Conservation (phyloP, 2,888 invertebrate species). For the Atherix ibis region DNA sequence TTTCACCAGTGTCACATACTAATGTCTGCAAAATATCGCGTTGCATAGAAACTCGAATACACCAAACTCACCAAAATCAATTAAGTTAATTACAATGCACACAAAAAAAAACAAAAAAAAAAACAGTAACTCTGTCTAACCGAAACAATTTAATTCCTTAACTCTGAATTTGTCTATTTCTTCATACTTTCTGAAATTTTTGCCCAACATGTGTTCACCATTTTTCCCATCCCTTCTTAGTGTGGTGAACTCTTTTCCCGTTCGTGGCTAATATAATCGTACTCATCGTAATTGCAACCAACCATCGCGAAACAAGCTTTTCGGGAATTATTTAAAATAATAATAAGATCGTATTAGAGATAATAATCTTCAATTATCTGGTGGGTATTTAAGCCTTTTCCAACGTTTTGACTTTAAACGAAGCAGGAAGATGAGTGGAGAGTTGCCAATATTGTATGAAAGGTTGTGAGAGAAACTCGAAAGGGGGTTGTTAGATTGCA, state of each 20-base stretch:
- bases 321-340: conserved; percentile 11
- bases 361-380: conserved; percentile 13
- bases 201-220: too few relatives aligned
- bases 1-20: too few relatives aligned
- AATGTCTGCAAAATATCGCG: too few relatives aligned
- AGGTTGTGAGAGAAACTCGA: conserved; percentile 3
- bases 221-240: conserved; percentile 5
- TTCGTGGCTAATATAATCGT: too few relatives aligned
- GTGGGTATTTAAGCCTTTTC: conserved; percentile 8
- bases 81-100: conserved; percentile 12
- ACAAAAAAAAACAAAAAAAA: too few relatives aligned
- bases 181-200: too few relatives aligned
- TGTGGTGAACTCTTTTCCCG: conserved; percentile 5
- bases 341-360: conserved; percentile 11
- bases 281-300: too few relatives aligned
- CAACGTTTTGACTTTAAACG: conserved; percentile 3
- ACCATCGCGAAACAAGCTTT: conserved; percentile 10
- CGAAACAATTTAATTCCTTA: too few relatives aligned
- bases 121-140: too few relatives aligned
- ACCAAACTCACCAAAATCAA: conserved; percentile 10
- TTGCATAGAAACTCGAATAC: conserved; percentile 3
- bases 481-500: conserved; percentile 3
- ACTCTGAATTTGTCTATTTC: too few relatives aligned
- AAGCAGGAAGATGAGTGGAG: neutral
- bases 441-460: neutral